Evolutionary conservation across 2,797 vertebrate genomes (phyloP).

Genomic region (Oryzias sinensis): DNA sequence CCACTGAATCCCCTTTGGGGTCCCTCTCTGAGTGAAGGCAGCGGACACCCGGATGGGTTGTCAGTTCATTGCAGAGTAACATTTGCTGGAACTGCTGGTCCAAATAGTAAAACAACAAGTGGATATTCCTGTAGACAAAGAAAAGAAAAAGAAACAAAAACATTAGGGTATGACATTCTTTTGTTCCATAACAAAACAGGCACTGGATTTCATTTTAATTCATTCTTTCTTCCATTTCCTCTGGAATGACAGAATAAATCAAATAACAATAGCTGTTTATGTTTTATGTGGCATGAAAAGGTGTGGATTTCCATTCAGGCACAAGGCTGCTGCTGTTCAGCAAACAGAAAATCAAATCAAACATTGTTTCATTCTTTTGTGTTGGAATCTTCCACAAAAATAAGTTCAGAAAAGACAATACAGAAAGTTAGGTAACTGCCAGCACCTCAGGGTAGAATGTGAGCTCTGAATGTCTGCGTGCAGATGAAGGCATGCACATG

Average conservation of each 20-base stretch:
- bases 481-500: neutral
- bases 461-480: constrained; percentile 41
- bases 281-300: constrained; percentile 2
- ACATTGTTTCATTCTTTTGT: constrained; percentile 40
- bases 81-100: no score
- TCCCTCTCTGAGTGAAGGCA: no score
- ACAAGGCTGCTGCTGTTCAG: constrained; percentile 30
- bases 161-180: no score
- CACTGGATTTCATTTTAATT: neutral
- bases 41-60: no score
- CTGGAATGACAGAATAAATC: neutral
- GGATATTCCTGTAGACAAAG: no score
- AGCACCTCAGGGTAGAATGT: constrained; percentile 36
- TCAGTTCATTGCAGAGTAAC: no score
- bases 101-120: no score
- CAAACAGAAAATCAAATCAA: constrained; percentile 13
- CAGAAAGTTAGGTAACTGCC: constrained; percentile 1
- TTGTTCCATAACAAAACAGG: neutral
- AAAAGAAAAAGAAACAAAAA: no score
- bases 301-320: constrained; percentile 8
- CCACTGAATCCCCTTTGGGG: no score
- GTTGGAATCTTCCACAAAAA: constrained; percentile 32
- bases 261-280: neutral
- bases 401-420: constrained; percentile 18
- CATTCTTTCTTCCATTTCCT: no score